Evolutionary conservation across 2,797 vertebrate species (phyloP), one percentile per base, ranked within the genome.

Genomic region (Microtus californicus): DNA sequence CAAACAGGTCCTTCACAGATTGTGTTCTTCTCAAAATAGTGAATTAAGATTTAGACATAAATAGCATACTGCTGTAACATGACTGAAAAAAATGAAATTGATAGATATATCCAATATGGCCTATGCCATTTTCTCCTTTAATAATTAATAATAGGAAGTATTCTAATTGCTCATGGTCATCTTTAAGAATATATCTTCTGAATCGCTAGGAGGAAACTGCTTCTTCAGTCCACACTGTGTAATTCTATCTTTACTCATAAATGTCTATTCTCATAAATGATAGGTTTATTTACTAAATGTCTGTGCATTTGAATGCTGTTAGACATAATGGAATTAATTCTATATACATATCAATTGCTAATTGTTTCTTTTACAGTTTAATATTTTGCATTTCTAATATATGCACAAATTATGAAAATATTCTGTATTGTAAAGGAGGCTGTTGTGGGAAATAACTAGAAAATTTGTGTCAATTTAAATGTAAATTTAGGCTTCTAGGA

Each of bases 1-100:
- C 27, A 79, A 80, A 27, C 79, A 97, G 71, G 1, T 92, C 40
- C 7, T 91, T 80, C 82, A 90, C n/a, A 91, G 59, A 45, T 54
- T 90, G 34, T 69, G 6, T 69, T 65, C 17, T 37, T 69, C 73
- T 71, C 21, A 21, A 92, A 69, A 37, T 6, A 79, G 9, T 34
- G 37, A 73, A 40, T 23, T 4, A 93, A 61, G 87, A 40, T 40
- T 80, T 71, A 61, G 29, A 6, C n/a, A 63, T 19, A 65, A 74
- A 34, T 81, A 86, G 79, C 11, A 61, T 17, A 5, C 13, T 56
- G 0, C 17, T 65, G 29, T 45, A 92, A 79, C 12, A 54, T 80
- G 40, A 79, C 69, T 61, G 37, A 4, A 4, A 74, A 63, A 71
- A 71, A 7, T 45, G 14, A 71, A 81, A 25, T 31, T 6, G 43